Conservation (phyloP, 2,797 vertebrate genomes). For the Chelon labrosus region DNA sequence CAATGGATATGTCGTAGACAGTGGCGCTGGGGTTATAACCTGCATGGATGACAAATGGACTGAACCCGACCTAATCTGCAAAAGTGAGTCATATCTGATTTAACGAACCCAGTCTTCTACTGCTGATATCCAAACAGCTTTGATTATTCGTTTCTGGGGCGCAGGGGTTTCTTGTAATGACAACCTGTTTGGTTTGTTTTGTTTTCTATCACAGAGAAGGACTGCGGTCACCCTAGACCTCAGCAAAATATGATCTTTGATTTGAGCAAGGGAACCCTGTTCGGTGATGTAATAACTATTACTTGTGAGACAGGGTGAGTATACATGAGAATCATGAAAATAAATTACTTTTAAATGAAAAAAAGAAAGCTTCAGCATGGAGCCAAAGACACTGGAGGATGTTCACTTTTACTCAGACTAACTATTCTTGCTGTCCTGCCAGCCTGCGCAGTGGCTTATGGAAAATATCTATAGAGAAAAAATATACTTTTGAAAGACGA, state of each 20-base stretch:
- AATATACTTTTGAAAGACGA: not conserved
- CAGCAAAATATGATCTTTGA: conserved; percentile 49
- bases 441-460: not conserved
- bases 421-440: conserved; percentile 5
- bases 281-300: conserved; percentile 18
- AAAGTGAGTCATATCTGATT: conserved; percentile 65
- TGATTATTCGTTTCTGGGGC: not conserved
- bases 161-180: not conserved
- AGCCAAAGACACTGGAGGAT: not conserved
- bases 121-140: not conserved
- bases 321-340: not conserved
- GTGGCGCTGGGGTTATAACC: conserved; percentile 40
- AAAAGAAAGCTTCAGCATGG: not conserved
- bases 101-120: not conserved
- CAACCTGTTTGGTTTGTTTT: not conserved
- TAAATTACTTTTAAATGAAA: not conserved
- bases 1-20: conserved; percentile 25
- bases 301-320: conserved; percentile 80
- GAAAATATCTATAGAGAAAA: conserved; percentile 7
- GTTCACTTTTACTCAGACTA: not conserved
- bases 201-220: conserved; percentile 67
- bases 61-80: conserved; percentile 65
- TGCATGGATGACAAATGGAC: conserved; percentile 67
- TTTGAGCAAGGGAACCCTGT: conserved; percentile 41
- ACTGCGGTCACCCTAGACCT: conserved; percentile 64